phyloP scores from a whole-genome alignment of 2,113 vertebrate genomes.

The Agapornis roseicollis region DNA sequence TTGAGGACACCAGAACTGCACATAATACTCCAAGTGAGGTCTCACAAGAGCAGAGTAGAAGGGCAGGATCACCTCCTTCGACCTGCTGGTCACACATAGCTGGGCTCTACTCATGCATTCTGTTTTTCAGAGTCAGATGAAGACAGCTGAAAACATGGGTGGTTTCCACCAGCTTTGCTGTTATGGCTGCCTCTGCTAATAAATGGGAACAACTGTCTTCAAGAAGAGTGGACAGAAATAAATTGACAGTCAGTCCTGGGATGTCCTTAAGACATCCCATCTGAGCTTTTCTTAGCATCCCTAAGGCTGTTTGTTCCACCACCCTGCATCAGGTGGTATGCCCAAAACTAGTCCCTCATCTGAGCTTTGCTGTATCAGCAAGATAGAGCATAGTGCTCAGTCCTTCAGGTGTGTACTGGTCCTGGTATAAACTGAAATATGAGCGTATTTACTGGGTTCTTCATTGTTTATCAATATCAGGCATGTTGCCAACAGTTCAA shows the following conservation, averaged over 20 bases:
- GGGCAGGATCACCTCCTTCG: no score
- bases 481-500: background rate
- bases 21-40: no score
- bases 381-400: background rate
- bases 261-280: background rate
- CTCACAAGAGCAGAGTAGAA: no score
- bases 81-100: no score
- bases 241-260: fast-evolving
- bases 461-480: background rate
- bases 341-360: background rate
- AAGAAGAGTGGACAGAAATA: background rate
- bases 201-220: background rate
- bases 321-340: background rate
- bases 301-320: background rate
- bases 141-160: background rate
- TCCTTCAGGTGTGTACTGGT: background rate
- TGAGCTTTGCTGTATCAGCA: background rate
- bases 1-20: no score
- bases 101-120: background rate
- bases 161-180: background rate
- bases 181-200: background rate
- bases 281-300: background rate
- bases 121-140: background rate
- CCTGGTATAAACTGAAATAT: background rate
- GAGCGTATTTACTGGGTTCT: background rate